Evolutionary conservation across 2,113 vertebrate genomes (phyloP), one percentile per base, ranked within the genome.

Genomic region (Grus americana): DNA sequence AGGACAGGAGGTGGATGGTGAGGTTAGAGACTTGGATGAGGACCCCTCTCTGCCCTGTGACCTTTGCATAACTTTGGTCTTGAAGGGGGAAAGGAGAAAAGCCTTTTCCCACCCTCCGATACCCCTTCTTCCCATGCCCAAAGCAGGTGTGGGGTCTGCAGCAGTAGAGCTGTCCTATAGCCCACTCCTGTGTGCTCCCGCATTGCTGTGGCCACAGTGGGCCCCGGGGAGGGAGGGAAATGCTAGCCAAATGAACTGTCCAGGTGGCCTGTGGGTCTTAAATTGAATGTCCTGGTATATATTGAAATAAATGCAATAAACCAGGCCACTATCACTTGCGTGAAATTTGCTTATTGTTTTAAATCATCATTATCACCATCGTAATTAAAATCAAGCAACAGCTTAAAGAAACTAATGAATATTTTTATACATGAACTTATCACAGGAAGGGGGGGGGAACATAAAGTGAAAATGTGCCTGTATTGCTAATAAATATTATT

Each of bases 401-500:
- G 83, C 65, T 96, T 96, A 95, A 96, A 88, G 89, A 97, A 97
- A 95, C 71, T 80, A 96, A 95, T 93, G 83, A 87, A 93, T 94
- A 91, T 92, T 97, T 97, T 97, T 94, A 76, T 93, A 95, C 0
- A 11, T 95, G 74, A 97, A 96, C 79, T 79, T 84, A 88, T 81
- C 86, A 86, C 22, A 8, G 46, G 61, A 86, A 63, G 32, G 26
- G 24, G 14, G 12, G 13, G 17, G 11, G 7, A 79, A 26, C 1
- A 27, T 93, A 88, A 89, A 94, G 92, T 92, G 88, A 97, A 97
- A 97, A 94, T 97, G 95, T 88, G 90, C 87, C 87, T 85, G 81
- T 95, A 93, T 93, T 97, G 92, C 94, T 97, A 97, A 97, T 97
- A 97, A 96, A 97, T 97, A 97, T 93, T 97, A 97, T 96, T 97